These are phyloP conservation scores for Aproaerema taeniolella DNA, from an alignment of 2,888 invertebrate species.

Conservation along the genomic window DNA sequence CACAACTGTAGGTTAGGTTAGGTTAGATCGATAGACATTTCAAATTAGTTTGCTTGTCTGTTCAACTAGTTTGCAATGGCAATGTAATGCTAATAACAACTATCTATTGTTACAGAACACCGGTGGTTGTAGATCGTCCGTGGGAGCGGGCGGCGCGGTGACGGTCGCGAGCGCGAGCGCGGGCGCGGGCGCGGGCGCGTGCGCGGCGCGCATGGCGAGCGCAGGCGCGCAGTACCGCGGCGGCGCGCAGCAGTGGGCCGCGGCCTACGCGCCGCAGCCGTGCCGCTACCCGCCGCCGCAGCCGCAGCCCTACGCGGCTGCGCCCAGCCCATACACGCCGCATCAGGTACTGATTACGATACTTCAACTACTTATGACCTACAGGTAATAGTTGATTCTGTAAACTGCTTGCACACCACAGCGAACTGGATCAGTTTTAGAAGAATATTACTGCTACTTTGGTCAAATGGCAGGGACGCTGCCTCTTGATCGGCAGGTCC, in stretches of 20 bases:
- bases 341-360: slow-evolving; percentile 55
- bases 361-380: too few species aligned
- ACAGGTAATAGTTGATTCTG: too few species aligned
- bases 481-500: too few species aligned
- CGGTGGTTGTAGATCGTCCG: slow-evolving; percentile 65
- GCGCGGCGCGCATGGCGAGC: slow-evolving; percentile 76
- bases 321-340: slow-evolving; percentile 63
- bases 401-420: too few species aligned
- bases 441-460: too few species aligned
- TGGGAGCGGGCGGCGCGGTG: slow-evolving; percentile 66
- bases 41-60: too few species aligned
- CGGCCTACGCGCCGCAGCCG: slow-evolving; percentile 70
- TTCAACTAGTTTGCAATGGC: too few species aligned
- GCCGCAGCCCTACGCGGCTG: slow-evolving; percentile 62
- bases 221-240: slow-evolving; percentile 73
- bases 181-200: slow-evolving; percentile 69
- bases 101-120: slow-evolving; percentile 45
- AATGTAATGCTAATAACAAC: too few species aligned
- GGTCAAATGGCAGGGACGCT: too few species aligned
- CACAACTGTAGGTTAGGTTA: too few species aligned
- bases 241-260: slow-evolving; percentile 71
- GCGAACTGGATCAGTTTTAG: too few species aligned
- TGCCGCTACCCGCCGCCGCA: slow-evolving; percentile 74
- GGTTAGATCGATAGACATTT: too few species aligned
- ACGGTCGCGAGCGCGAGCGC: slow-evolving; percentile 71